Evolutionary conservation across 2,113 vertebrate species (phyloP).

Genomic region (Excalfactoria chinensis): DNA sequence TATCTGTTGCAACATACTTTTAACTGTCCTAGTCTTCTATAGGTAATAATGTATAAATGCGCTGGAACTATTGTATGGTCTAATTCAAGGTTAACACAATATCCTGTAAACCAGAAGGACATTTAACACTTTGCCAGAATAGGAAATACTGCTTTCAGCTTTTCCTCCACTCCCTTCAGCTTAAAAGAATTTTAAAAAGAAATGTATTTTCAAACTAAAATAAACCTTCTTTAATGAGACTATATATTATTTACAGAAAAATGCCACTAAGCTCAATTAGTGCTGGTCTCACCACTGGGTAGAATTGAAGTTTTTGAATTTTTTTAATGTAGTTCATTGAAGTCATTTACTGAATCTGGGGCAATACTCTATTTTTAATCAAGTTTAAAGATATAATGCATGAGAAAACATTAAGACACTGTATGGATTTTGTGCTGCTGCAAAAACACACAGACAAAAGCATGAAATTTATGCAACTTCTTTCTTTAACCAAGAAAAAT

Average conservation of each 20-base stretch:
- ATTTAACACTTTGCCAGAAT: neutral
- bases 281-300: neutral
- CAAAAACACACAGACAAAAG: neutral
- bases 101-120: neutral
- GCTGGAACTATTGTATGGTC: neutral
- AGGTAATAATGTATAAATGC: neutral
- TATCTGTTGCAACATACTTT: neutral
- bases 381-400: neutral
- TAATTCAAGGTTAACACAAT: slow-evolving; percentile 24
- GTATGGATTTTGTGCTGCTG: neutral
- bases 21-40: neutral
- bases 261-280: slow-evolving; percentile 46
- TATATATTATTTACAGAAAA: slow-evolving; percentile 50
- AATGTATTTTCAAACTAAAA: slow-evolving; percentile 39
- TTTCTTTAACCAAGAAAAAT: neutral
- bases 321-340: slow-evolving; percentile 5
- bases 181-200: slow-evolving; percentile 37
- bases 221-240: slow-evolving; percentile 48
- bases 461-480: neutral
- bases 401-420: neutral
- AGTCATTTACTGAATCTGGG: slow-evolving; percentile 32
- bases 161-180: neutral
- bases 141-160: slow-evolving; percentile 24
- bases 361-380: slow-evolving; percentile 43
- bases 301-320: slow-evolving; percentile 24